A percentile compares a stretch with the other conserved stretches of the same genome.
phyloP scores from a whole-genome alignment of 2,888 invertebrate genomes.

The Acleris sparsana region DNA sequence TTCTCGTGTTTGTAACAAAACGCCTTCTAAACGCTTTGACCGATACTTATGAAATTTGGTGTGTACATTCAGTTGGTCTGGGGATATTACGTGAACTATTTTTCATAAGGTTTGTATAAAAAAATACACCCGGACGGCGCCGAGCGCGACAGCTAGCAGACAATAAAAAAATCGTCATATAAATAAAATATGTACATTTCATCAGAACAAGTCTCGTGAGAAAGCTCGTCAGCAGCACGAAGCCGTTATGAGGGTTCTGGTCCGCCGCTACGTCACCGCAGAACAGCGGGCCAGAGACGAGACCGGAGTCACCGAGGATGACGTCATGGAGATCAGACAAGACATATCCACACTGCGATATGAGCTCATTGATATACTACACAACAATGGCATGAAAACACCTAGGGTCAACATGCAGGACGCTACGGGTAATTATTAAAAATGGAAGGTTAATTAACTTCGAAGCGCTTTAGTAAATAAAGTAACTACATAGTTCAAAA shows the following conservation, averaged over 20 bases:
- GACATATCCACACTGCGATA: slow-evolving; percentile 97
- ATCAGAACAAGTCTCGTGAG: slow-evolving; percentile 88
- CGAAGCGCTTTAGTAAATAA: no score
- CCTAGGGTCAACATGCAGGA: slow-evolving; percentile 88
- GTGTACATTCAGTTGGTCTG: no score
- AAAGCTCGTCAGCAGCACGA: slow-evolving; percentile 89
- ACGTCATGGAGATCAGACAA: slow-evolving; percentile 98
- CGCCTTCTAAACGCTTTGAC: no score
- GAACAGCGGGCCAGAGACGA: slow-evolving; percentile 95
- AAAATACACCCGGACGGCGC: no score
- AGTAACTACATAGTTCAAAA: no score
- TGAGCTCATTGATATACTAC: slow-evolving; percentile 95
- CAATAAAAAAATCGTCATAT: background rate
- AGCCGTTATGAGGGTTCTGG: slow-evolving; percentile 93
- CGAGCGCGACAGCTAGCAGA: no score
- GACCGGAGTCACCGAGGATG: slow-evolving; percentile 97
- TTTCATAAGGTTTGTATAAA: no score
- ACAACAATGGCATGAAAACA: slow-evolving; percentile 94
- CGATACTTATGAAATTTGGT: no score
- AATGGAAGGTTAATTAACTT: background rate
- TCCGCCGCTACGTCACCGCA: slow-evolving; percentile 95
- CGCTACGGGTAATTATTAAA: slow-evolving; percentile 77
- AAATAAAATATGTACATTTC: slow-evolving; percentile 1
- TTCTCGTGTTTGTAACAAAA: no score
- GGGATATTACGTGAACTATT: no score